Evolutionary conservation across 2,888 invertebrate genomes (phyloP).

Genomic region (Pogonocherus hispidulus): DNA sequence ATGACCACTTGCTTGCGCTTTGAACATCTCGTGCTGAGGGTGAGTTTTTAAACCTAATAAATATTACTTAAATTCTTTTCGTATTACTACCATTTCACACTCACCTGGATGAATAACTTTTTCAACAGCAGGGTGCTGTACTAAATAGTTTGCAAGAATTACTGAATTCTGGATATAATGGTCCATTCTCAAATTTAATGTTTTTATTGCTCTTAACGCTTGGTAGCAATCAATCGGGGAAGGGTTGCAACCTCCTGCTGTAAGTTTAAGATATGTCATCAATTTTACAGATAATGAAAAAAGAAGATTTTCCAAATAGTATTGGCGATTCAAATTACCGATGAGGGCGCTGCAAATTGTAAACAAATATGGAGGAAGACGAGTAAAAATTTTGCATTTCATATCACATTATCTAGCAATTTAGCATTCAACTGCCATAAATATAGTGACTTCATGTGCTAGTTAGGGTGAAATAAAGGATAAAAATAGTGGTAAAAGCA

Average conservation of each 20-base stretch:
- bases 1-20: constrained; percentile 85
- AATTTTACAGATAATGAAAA: too few species aligned
- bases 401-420: too few species aligned
- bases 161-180: constrained; percentile 84
- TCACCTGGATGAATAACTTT: constrained; percentile 85
- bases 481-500: too few species aligned
- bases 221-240: constrained; percentile 95
- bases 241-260: constrained; percentile 87
- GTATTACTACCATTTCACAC: constrained; percentile 31
- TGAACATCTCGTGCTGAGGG: constrained; percentile 83
- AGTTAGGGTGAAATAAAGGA: too few species aligned
- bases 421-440: too few species aligned
- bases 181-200: constrained; percentile 88
- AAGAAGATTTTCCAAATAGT: too few species aligned
- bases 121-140: constrained; percentile 80
- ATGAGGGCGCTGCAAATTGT: too few species aligned
- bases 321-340: too few species aligned
- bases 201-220: constrained; percentile 91
- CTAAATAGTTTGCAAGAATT: constrained; percentile 82
- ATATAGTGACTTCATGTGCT: too few species aligned
- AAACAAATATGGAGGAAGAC: too few species aligned
- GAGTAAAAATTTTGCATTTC: too few species aligned
- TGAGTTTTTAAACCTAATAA: constrained; percentile 80
- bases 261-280: too few species aligned
- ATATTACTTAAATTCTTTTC: background rate